Evolutionary conservation across 2,113 vertebrate species (phyloP).

Genomic region (Anoura caudifer): DNA sequence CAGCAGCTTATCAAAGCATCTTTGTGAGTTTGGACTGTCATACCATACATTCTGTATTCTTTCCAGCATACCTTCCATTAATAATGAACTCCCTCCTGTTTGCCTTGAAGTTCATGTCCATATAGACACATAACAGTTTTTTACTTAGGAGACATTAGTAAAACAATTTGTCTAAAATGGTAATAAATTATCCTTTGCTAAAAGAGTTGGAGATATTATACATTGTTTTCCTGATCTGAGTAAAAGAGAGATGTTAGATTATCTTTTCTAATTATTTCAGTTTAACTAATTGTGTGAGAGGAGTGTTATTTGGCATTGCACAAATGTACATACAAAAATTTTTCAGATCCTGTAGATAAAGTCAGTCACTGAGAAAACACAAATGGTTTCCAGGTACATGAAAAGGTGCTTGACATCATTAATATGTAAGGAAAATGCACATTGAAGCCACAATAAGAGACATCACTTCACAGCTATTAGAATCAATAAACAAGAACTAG

Average conservation of each 20-base stretch:
- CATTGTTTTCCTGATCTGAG: neutral
- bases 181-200: neutral
- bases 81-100: neutral
- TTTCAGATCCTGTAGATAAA: neutral
- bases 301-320: neutral
- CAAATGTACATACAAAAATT: neutral
- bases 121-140: neutral
- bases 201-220: neutral
- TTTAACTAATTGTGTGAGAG: neutral
- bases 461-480: no score
- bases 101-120: neutral
- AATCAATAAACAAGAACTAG: no score
- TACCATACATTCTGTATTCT: neutral
- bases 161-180: neutral
- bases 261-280: neutral
- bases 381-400: neutral
- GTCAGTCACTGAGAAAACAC: neutral
- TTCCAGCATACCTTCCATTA: neutral
- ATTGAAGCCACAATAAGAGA: no score
- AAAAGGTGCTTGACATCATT: neutral
- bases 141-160: neutral
- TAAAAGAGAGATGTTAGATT: neutral
- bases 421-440: no score
- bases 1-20: neutral
- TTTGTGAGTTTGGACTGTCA: neutral